Conservation (phyloP, 2,888 invertebrate genomes). For the Scelioninae gen. 1 region DNA sequence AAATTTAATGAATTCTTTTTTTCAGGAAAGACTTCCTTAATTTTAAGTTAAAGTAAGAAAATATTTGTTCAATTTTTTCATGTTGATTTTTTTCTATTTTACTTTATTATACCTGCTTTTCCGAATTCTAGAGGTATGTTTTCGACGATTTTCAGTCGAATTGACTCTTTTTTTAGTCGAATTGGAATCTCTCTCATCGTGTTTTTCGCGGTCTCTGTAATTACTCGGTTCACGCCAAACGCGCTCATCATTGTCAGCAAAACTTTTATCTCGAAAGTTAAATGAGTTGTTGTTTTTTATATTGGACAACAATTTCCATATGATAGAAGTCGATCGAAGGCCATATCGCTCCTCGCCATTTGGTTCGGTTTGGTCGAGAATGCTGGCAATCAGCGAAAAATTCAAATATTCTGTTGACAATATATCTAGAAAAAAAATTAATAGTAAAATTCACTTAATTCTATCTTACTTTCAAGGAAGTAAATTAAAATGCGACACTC, state of each 20-base stretch:
- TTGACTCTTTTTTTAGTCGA: slow-evolving; percentile 16
- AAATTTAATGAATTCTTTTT: too few species aligned
- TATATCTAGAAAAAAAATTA: slow-evolving; percentile 71
- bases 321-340: slow-evolving; percentile 87
- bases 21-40: too few species aligned
- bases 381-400: slow-evolving; percentile 82
- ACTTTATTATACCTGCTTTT: slow-evolving; percentile 58
- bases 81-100: slow-evolving; percentile 2
- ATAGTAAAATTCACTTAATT: too few species aligned
- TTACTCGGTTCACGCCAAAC: slow-evolving; percentile 73
- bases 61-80: neutral
- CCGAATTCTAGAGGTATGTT: slow-evolving; percentile 60
- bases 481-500: too few species aligned
- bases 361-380: slow-evolving; percentile 80
- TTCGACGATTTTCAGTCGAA: slow-evolving; percentile 26
- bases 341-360: slow-evolving; percentile 86
- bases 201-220: slow-evolving; percentile 68
- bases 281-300: slow-evolving; percentile 82
- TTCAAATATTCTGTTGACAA: slow-evolving; percentile 83
- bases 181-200: slow-evolving; percentile 27
- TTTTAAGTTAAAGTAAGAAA: too few species aligned
- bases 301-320: slow-evolving; percentile 87
- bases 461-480: too few species aligned
- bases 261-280: slow-evolving; percentile 76
- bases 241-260: slow-evolving; percentile 73